phyloP scores from a whole-genome alignment of 2,888 invertebrate genomes.

The Syritta pipiens region DNA sequence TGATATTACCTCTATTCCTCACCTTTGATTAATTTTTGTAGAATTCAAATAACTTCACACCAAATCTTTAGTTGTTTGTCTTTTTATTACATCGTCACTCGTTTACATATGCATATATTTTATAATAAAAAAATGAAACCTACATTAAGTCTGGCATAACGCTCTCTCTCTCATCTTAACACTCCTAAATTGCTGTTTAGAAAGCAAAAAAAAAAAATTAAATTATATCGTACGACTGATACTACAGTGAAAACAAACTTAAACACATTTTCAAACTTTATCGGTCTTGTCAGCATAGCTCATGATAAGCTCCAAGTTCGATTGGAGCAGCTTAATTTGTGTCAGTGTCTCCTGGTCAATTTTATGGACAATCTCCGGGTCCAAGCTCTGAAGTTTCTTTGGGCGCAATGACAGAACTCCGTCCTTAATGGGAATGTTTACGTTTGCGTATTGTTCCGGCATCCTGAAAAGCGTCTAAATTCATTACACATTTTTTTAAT shows the following conservation, averaged over 20 bases:
- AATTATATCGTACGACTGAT: background rate
- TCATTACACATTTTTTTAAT: background rate
- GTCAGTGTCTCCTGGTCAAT: conserved; percentile 76
- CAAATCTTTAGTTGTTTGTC: too few species aligned
- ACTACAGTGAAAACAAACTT: background rate
- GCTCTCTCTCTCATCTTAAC: too few species aligned
- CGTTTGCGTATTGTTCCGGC: conserved; percentile 77
- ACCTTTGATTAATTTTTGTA: too few species aligned
- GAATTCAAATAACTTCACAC: too few species aligned
- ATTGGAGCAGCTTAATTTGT: conserved; percentile 77
- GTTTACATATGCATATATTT: too few species aligned
- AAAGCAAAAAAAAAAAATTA: background rate
- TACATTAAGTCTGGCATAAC: too few species aligned
- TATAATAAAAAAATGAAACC: too few species aligned
- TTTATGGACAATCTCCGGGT: conserved; percentile 74
- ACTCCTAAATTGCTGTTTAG: too few species aligned
- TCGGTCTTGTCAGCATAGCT: conserved; percentile 72
- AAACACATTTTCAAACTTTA: background rate
- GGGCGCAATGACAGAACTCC: conserved; percentile 78
- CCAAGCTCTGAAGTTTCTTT: conserved; percentile 74
- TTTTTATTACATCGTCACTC: too few species aligned
- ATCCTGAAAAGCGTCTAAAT: conserved; percentile 70
- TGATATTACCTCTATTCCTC: too few species aligned
- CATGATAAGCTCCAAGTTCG: conserved; percentile 77
- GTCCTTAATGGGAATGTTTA: conserved; percentile 78